Conservation (phyloP, 2,113 vertebrate genomes). For the Bambusicola thoracicus region DNA sequence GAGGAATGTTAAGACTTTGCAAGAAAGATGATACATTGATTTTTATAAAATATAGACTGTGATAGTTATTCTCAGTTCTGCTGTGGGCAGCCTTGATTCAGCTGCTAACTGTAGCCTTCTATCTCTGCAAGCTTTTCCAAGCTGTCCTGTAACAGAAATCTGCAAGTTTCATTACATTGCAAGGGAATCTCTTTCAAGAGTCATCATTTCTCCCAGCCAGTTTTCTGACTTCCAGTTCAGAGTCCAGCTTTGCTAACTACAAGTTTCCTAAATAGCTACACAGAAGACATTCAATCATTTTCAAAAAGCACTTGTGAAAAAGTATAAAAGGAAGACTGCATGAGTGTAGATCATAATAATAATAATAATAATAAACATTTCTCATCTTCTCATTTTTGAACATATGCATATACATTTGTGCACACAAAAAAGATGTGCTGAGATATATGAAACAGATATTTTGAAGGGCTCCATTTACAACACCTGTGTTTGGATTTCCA, state of each 20-base stretch:
- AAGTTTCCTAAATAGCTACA: neutral
- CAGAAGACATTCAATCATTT: neutral
- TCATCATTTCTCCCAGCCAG: neutral
- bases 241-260: neutral
- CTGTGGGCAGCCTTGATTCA: neutral
- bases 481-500: neutral
- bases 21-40: slow-evolving; percentile 25
- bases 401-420: fast-evolving
- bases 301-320: neutral
- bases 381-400: neutral
- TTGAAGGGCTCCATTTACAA: neutral
- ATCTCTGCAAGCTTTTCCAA: neutral
- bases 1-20: neutral
- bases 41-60: slow-evolving; percentile 54
- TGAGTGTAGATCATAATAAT: neutral
- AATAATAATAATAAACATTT: neutral
- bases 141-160: neutral
- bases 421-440: fast-evolving
- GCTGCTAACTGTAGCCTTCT: neutral
- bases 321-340: neutral
- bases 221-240: neutral
- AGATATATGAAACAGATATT: neutral
- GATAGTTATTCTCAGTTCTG: slow-evolving; percentile 40
- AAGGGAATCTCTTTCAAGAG: neutral
- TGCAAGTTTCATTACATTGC: neutral